Base-by-base conservation (phyloP, 2,113 vertebrate species). In the Malaclemys terrapin region DNA sequence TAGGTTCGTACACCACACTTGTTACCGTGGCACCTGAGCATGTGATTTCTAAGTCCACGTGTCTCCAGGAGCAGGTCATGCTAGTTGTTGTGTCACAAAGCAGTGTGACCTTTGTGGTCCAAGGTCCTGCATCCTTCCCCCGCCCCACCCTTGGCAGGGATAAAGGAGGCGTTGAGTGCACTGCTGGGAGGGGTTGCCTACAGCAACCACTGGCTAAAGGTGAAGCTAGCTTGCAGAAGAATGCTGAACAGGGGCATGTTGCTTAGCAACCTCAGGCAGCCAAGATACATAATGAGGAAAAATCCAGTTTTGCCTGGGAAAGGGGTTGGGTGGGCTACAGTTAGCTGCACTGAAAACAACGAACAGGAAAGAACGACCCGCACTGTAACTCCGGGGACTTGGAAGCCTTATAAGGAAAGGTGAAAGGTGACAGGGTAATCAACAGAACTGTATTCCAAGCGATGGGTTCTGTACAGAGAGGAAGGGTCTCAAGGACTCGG, bases 391-490 rank as follows among this genome's bases (percentile, higher is more conserved):
- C 16, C 8, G 45, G 62, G 6, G 14, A 17, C 29, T 52, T 76
- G 84, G 50, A 54, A 45, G 22, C 4, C 20, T 3, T 35, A 3
- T 11, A 38, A 91, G 49, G 49, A 86, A 19, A 14, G 86, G 24
- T 19, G 22, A 35, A 22, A 38, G 52, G 52, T 56, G 38, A 20
- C 5, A 82, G 25, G 0, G 0, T 14, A 31, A 31, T 5, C 3
- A 38, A 29, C 52, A 89, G 13, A 52, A 45, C 24, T 38, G 65
- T 57, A 45, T 45, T 57, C n/a, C 16, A 5, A 56, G 38, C 12
- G 17, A 57, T 1, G 20, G 42, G 20, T 5, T 35, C 4, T 6
- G 38, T 54, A 24, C 27, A 19, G 25, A 78, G 45, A 45, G 45
- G 42, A 45, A 45, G 42, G 38, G 72, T 42, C n/a, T 42, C 22